These are phyloP conservation scores for Andrena bucephala DNA, from an alignment of 2,888 invertebrate genomes.

Conservation along the genomic window DNA sequence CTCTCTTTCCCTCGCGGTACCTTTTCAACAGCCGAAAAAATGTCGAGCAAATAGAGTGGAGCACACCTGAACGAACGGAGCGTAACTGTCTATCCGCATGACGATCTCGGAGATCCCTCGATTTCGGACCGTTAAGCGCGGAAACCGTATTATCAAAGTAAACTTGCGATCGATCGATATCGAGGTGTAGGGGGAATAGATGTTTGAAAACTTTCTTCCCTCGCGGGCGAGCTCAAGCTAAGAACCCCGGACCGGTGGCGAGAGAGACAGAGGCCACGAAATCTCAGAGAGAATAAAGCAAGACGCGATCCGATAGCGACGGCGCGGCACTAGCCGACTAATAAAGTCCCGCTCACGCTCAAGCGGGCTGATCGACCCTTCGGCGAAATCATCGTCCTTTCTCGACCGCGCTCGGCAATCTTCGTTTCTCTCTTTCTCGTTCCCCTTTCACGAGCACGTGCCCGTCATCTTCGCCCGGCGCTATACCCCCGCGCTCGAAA, in stretches of 20 bases:
- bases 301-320: slow-evolving; percentile 10
- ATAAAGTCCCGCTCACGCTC: slow-evolving; percentile 38
- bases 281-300: neutral
- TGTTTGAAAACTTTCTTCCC: neutral
- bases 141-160: neutral
- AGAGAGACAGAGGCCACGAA: no score
- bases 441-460: slow-evolving; percentile 22
- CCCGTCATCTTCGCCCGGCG: neutral
- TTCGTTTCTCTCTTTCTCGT: slow-evolving; percentile 37
- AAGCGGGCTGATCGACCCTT: slow-evolving; percentile 44
- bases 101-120: neutral
- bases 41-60: neutral
- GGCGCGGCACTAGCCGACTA: slow-evolving; percentile 44
- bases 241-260: neutral
- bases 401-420: slow-evolving; percentile 45
- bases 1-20: neutral
- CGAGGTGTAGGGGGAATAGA: neutral
- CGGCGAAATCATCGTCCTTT: slow-evolving; percentile 33
- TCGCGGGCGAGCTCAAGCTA: neutral
- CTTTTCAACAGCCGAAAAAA: neutral
- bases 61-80: neutral
- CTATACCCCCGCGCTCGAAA: neutral
- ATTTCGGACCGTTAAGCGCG: neutral
- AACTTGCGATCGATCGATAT: neutral
- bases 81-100: slow-evolving; percentile 11